phyloP scores from a whole-genome alignment of 2,113 vertebrate species.

The Otus sunia region DNA sequence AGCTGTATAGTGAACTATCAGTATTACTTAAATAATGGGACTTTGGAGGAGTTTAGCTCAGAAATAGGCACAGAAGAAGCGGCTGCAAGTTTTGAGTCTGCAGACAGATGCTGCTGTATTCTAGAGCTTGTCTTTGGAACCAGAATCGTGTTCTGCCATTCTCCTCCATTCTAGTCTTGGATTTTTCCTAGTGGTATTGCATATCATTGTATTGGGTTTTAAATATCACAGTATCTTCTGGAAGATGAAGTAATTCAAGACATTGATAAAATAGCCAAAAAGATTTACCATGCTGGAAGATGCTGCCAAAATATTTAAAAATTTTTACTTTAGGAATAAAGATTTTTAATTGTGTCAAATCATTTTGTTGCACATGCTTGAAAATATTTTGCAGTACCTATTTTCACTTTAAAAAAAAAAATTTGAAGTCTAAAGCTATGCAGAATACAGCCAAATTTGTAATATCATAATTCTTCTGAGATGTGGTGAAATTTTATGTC shows the following conservation, averaged over 20 bases:
- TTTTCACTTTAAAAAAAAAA: not conserved
- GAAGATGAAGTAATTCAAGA: not conserved
- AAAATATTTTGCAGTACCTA: not conserved
- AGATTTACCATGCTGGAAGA: not conserved
- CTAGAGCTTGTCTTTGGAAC: not conserved
- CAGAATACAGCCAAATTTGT: not conserved
- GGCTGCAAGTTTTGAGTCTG: not conserved
- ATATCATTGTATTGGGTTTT: not conserved
- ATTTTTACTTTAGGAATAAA: not conserved
- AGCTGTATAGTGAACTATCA: not conserved
- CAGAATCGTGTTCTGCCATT: not conserved
- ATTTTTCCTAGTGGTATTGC: not conserved
- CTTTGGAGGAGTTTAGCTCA: not conserved
- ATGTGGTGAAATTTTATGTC: not conserved
- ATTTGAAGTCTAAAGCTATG: not conserved
- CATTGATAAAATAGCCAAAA: not conserved
- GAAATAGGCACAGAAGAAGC: not conserved
- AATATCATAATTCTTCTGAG: not conserved
- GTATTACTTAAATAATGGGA: not conserved
- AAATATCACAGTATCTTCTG: not conserved
- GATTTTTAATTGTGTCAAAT: not conserved
- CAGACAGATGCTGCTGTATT: not conserved
- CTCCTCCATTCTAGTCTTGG: not conserved
- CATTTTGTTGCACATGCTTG: not conserved
- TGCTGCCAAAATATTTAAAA: not conserved